Conservation (phyloP, 2,113 vertebrate genomes). For the Lates calcarifer region DNA sequence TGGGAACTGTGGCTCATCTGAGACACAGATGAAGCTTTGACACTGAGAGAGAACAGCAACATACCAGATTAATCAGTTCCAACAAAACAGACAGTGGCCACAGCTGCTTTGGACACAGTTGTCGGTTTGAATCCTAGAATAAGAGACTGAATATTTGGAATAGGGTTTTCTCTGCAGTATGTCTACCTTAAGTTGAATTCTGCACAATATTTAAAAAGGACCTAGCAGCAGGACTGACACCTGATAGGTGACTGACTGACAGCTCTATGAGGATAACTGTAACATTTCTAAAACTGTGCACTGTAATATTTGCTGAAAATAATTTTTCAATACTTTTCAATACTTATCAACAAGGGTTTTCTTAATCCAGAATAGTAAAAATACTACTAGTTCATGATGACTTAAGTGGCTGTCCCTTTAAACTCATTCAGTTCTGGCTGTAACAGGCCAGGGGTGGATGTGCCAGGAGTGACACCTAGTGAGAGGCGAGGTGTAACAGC, state of each 20-base stretch:
- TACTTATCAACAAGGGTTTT: no score
- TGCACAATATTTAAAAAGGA: not conserved
- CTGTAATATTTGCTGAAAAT: not conserved
- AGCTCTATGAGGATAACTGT: no score
- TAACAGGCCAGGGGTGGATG: not conserved
- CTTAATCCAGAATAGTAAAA: not conserved
- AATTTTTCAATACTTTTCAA: no score
- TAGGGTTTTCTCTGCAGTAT: not conserved
- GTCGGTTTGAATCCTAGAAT: not conserved
- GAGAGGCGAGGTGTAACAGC: constrained; percentile 26
- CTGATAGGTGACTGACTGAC: not conserved
- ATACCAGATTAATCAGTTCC: not conserved
- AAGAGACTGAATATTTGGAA: not conserved
- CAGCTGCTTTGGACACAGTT: not conserved
- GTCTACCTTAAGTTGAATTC: not conserved
- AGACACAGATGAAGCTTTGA: constrained; percentile 57
- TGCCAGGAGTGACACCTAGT: constrained; percentile 70
- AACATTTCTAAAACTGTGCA: no score
- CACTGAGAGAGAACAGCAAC: constrained; percentile 55
- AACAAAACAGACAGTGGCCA: not conserved
- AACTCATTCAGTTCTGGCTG: not conserved
- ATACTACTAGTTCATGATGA: not conserved
- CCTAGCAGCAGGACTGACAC: not conserved
- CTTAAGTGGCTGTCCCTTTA: not conserved
- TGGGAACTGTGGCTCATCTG: constrained; percentile 61